Evolutionary conservation across 2,888 invertebrate genomes (phyloP), one percentile per base, ranked within the genome.

Genomic region (Cephus pulcher): DNA sequence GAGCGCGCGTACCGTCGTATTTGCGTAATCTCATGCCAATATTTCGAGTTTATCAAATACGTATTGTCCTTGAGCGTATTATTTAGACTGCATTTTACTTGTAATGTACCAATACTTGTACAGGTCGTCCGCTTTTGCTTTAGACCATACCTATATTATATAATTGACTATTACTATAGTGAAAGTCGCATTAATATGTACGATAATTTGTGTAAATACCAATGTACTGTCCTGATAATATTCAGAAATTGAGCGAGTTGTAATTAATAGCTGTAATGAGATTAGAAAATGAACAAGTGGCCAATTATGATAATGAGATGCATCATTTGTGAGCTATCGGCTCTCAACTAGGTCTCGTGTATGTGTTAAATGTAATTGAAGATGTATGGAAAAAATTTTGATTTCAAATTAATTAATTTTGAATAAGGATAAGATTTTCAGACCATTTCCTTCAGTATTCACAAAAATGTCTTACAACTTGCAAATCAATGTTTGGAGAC

Each of bases 81-180:
- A 56, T 11, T 40, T 78, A 71, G 75, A 76, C 33, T 76, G 77
- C 69, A 56, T 78, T 34, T 75, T 69, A 15, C 30, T 32, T 34
- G 70, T 30, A 23, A 75, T 71, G 75, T 78, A 70, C 71, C 78
- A 34, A 78, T 32, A 33, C 69, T 77, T 77, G 77, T 77, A 77
- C 68, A 77, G 74, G 74, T 73, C 37, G 37, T 11, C 32, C 73
- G 35, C 74, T 74, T 71, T 40, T 73, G 76, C 74, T 77, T 77
- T 77, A 76, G 40, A 35, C 37, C 30, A 76, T n/a, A 77, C 32
- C 35, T 56, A 56, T 56, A 56, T 56, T 56, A 56, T 23, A 56
- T 23, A 15, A 23, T 56, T 56, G 15, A 56, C 56, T 56, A 77
- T 77, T 69, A 68, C 3, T 34, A 74, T 35, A 77, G 74, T 77